Evolutionary conservation across 1,140 invertebrate species (phyloP), one percentile per base, ranked within the genome.

Genomic region (Cotesia typhae): DNA sequence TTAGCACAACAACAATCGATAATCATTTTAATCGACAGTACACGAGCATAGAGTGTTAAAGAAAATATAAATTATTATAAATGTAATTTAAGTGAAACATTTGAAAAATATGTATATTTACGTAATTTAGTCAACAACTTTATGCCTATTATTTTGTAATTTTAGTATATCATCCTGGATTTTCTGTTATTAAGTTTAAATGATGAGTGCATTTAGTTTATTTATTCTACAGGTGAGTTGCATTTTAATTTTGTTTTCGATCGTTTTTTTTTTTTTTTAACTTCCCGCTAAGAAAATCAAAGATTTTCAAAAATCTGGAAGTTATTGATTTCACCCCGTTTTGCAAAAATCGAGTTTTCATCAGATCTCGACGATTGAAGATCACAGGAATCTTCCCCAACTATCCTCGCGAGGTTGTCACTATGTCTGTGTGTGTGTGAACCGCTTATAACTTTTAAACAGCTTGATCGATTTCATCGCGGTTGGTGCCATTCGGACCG

Each of bases 181-280:
- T 10, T 51, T 51, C 36, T 14, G 14, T 67, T 67, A 12, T n/a
- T 14, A 36, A 57, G 12, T 17, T 14, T 6, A 66, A 66, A 5
- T 63, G 6, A 81, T 81, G 79, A 79, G 67, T 73, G 72, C 75
- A 28, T 71, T 77, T 67, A 77, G 57, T 70, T 47, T 66, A 12
- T 47, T 81, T 51, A 38, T 81, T 10, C 65, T 80, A 57, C 78
- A 80, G 79, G 79, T 81, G 72, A 80, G 79, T 63, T 57, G 35
- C 4, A 35, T 57, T 9, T 28, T 35, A 68, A 53, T 14, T 2
- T 20, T n/a, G 9, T 9, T 53, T 67, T 53, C 52, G 55, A 7
- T 66, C n/a, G 35, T 47, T 9, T 14, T 7, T 65, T 52, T 14
- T 14, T 14, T 17, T 17, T 17, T 17, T 17, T 1, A 17, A 17